Evolutionary conservation across 2,888 invertebrate genomes (phyloP).

Genomic region (Pomacea canaliculata): DNA sequence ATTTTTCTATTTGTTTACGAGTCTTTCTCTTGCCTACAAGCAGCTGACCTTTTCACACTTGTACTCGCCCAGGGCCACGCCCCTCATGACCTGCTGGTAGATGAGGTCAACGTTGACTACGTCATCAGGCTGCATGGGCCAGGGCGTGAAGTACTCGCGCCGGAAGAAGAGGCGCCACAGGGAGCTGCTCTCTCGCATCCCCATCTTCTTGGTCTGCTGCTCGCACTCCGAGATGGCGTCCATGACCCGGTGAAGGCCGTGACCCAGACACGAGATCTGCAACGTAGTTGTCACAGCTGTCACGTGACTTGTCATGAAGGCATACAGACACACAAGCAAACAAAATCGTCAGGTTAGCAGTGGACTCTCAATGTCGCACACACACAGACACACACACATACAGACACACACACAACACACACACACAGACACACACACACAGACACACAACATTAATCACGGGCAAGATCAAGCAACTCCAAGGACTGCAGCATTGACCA

Average conservation of each 20-base stretch:
- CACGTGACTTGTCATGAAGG: too few relatives aligned
- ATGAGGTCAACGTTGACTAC: slow-evolving; percentile 49
- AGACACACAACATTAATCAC: too few relatives aligned
- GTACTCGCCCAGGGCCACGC: slow-evolving; percentile 58
- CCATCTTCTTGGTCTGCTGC: slow-evolving; percentile 53
- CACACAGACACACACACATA: too few relatives aligned
- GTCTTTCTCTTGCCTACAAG: too few relatives aligned
- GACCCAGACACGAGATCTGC: slow-evolving; percentile 62
- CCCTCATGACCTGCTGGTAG: slow-evolving; percentile 59
- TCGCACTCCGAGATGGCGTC: slow-evolving; percentile 63
- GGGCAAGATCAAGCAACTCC: too few relatives aligned
- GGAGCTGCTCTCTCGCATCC: slow-evolving; percentile 57
- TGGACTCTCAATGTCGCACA: too few relatives aligned
- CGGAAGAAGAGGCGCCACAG: slow-evolving; percentile 60
- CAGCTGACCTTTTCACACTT: slow-evolving; percentile 51
- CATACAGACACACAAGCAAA: too few relatives aligned
- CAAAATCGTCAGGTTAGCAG: too few relatives aligned
- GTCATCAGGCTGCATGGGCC: slow-evolving; percentile 47
- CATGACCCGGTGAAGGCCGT: slow-evolving; percentile 57
- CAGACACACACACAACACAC: too few relatives aligned
- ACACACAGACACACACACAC: too few relatives aligned
- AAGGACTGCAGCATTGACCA: too few relatives aligned
- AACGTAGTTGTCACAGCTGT: not conserved
- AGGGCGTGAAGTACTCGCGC: slow-evolving; percentile 59
- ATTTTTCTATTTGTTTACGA: too few relatives aligned